phyloP scores from a whole-genome alignment of 92 coral and sea anemone species.

The Bergia sp. region DNA sequence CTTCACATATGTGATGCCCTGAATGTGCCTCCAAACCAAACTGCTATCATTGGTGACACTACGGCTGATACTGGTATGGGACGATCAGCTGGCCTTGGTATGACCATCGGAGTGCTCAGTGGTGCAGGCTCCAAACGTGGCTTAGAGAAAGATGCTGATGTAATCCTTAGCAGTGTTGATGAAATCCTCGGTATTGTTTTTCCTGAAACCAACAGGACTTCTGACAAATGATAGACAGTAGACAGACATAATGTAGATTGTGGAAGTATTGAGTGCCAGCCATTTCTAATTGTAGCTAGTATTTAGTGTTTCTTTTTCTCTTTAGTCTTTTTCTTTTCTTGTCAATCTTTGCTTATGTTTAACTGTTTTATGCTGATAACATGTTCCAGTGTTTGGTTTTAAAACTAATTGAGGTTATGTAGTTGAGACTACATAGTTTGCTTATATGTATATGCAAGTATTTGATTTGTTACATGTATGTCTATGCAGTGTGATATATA shows the following conservation, averaged over 20 bases:
- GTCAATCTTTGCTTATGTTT: no score
- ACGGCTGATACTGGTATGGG: slow-evolving; percentile 95
- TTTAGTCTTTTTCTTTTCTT: no score
- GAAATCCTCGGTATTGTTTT: slow-evolving; percentile 72
- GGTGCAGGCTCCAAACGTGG: slow-evolving; percentile 83
- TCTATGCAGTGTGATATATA: no score
- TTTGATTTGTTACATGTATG: no score
- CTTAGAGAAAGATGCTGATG: slow-evolving; percentile 84
- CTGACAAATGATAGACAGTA: not conserved
- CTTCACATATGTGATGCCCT: slow-evolving; percentile 84
- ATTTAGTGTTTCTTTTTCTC: no score
- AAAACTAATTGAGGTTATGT: no score
- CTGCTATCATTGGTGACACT: slow-evolving; percentile 92
- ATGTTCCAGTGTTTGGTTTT: no score
- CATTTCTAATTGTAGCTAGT: no score
- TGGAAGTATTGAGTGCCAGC: no score
- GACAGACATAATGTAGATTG: not conserved
- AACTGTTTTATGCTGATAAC: no score
- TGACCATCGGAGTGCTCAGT: slow-evolving; percentile 88
- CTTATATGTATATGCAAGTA: no score
- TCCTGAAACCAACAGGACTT: slow-evolving; percentile 16
- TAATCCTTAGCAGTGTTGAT: slow-evolving; percentile 78
- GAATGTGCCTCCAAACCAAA: slow-evolving; percentile 72
- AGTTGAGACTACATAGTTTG: no score
- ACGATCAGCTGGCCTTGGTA: slow-evolving; percentile 87